Percentiles rank a stretch among this genome's conserved stretches.
These are phyloP conservation scores for Crocuta crocuta DNA, from an alignment of 2,113 vertebrate genomes.

Conservation along the genomic window DNA sequence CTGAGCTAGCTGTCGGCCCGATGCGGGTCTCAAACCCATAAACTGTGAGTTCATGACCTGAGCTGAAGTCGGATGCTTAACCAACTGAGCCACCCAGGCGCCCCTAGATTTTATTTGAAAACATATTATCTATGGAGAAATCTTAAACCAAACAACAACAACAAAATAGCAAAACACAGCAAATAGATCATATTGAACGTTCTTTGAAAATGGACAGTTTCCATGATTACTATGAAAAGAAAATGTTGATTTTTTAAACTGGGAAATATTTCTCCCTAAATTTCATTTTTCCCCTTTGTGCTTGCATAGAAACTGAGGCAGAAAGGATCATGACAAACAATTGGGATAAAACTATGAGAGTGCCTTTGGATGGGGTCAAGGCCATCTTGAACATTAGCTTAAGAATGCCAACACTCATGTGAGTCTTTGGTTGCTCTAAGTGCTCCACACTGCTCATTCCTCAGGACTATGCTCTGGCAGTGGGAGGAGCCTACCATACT, in stretches of 20 bases:
- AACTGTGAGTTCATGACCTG: no score
- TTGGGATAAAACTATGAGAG: not conserved
- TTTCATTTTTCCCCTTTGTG: not conserved
- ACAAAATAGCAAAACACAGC: not conserved
- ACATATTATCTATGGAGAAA: not conserved
- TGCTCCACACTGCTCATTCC: not conserved
- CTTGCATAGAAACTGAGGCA: not conserved
- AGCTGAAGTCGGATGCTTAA: no score
- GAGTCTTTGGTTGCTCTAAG: not conserved
- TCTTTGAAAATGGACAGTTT: not conserved
- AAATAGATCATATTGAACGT: not conserved
- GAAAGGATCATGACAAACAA: not conserved
- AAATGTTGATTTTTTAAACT: not conserved
- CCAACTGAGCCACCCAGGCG: no score
- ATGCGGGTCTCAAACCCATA: no score
- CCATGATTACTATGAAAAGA: not conserved
- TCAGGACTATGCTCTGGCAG: not conserved
- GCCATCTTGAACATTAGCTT: not conserved
- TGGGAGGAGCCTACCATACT: not conserved
- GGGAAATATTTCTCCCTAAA: not conserved
- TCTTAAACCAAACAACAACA: not conserved
- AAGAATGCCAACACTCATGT: not conserved
- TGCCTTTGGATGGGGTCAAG: not conserved
- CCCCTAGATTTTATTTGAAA: conserved; percentile 4
- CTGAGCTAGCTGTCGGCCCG: no score